Conservation (phyloP, 2,888 invertebrate species). For the Myopa testacea region DNA sequence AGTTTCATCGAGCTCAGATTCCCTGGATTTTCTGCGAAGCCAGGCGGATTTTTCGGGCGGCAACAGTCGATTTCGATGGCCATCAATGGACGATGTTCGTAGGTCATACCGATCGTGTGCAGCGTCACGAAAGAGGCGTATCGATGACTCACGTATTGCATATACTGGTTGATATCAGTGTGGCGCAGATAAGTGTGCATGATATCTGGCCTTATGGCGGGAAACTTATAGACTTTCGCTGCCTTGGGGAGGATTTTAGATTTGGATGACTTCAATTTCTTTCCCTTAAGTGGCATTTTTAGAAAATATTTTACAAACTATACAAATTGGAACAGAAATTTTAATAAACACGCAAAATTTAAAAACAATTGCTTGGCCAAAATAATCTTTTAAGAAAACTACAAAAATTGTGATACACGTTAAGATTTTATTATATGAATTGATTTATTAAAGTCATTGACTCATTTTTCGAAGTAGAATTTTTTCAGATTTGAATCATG, state of each 20-base stretch:
- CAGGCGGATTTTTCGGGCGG: conserved; percentile 52
- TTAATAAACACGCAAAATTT: background rate
- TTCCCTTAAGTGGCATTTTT: conserved; percentile 1
- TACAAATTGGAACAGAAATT: background rate
- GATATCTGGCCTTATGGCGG: conserved; percentile 60
- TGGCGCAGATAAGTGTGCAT: conserved; percentile 60
- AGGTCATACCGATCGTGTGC: conserved; percentile 60
- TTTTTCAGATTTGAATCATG: no score
- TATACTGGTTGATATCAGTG: conserved; percentile 62
- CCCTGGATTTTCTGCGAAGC: conserved; percentile 39
- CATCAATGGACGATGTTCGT: conserved; percentile 60
- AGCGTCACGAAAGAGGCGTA: conserved; percentile 59
- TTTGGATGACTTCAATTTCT: conserved; percentile 8
- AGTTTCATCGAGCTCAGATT: background rate
- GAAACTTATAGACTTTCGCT: conserved; percentile 40
- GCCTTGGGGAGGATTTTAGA: background rate
- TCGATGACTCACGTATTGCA: conserved; percentile 59
- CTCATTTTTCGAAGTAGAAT: conserved; percentile 1
- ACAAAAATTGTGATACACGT: conserved; percentile 17
- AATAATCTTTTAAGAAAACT: background rate
- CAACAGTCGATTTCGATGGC: conserved; percentile 65
- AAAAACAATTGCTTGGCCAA: background rate
- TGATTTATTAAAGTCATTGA: conserved; percentile 5
- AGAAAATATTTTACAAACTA: background rate
- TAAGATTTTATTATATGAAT: conserved; percentile 9